A percentile compares a stretch with the other conserved stretches of the same genome.
phyloP scores from a whole-genome alignment of 2,888 invertebrate species.

The Dione juno region DNA sequence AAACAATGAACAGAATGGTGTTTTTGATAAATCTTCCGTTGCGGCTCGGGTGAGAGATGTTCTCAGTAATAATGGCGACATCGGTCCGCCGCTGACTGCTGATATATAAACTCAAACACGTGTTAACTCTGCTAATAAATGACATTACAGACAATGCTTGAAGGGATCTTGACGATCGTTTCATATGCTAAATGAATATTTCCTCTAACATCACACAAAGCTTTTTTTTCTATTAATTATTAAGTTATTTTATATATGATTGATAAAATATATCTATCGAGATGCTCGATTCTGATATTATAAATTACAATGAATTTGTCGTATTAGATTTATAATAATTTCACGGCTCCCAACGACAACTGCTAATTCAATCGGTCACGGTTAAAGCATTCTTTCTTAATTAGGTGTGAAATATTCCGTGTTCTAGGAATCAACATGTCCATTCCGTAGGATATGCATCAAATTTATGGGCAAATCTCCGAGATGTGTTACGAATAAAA shows the following conservation, averaged over 20 bases:
- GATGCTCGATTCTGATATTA: neutral
- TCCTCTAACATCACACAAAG: slow-evolving; percentile 33
- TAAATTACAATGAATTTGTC: neutral
- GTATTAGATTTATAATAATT: slow-evolving; percentile 2
- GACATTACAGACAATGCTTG: slow-evolving; percentile 48
- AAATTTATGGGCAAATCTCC: slow-evolving; percentile 79
- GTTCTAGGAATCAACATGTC: slow-evolving; percentile 68
- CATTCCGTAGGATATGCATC: slow-evolving; percentile 60
- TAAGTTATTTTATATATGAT: no score
- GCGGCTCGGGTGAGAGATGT: slow-evolving; percentile 66
- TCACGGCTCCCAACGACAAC: neutral
- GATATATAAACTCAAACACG: slow-evolving; percentile 52
- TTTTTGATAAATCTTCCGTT: slow-evolving; percentile 72
- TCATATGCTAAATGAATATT: slow-evolving; percentile 32
- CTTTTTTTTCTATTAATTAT: slow-evolving; percentile 8
- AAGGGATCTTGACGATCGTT: slow-evolving; percentile 34
- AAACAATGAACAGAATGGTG: slow-evolving; percentile 79
- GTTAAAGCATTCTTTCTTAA: slow-evolving; percentile 53
- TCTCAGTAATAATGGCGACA: slow-evolving; percentile 60
- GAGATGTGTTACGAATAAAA: slow-evolving; percentile 83
- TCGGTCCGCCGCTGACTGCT: slow-evolving; percentile 58
- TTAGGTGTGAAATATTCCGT: slow-evolving; percentile 65
- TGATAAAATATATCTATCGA: no score
- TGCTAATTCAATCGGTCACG: slow-evolving; percentile 18
- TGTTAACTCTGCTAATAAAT: slow-evolving; percentile 53